Evolutionary conservation across 2,113 vertebrate genomes (phyloP).

Genomic region (Picathartes gymnocephalus): DNA sequence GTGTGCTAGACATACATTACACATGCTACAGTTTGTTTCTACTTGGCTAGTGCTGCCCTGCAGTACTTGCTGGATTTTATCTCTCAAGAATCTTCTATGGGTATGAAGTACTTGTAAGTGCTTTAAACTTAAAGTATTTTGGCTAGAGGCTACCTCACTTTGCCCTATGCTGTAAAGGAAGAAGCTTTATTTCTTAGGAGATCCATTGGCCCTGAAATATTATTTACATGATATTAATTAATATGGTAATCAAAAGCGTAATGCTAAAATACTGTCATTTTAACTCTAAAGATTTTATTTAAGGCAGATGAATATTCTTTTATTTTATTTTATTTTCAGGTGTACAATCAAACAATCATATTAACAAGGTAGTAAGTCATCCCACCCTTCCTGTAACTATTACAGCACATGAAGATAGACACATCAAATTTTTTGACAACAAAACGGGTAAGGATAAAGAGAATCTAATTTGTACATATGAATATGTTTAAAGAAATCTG

Average conservation of each 20-base stretch:
- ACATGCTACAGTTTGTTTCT: neutral
- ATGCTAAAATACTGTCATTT: neutral
- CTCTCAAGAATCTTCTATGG: neutral
- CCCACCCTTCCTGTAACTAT: slow-evolving; percentile 96
- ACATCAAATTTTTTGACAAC: slow-evolving; percentile 99
- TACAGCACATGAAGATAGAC: slow-evolving; percentile 94
- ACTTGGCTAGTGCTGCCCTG: neutral
- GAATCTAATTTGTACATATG: neutral
- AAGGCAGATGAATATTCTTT: neutral
- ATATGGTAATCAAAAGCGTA: neutral
- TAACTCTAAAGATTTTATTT: neutral
- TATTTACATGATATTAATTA: neutral
- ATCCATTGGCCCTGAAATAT: neutral
- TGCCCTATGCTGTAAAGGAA: neutral
- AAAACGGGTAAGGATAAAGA: slow-evolving; percentile 86
- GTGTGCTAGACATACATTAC: neutral
- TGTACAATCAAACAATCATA: slow-evolving; percentile 83
- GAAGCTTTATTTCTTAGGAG: neutral
- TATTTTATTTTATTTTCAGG: slow-evolving; percentile 66
- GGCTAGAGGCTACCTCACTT: neutral
- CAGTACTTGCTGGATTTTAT: neutral
- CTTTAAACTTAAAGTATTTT: neutral
- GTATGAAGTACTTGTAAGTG: neutral
- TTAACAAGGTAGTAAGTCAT: slow-evolving; percentile 96
- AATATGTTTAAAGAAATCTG: neutral